These are phyloP conservation scores for Macheiramphus alcinus DNA, from an alignment of 2,113 vertebrate species.

Conservation along the genomic window DNA sequence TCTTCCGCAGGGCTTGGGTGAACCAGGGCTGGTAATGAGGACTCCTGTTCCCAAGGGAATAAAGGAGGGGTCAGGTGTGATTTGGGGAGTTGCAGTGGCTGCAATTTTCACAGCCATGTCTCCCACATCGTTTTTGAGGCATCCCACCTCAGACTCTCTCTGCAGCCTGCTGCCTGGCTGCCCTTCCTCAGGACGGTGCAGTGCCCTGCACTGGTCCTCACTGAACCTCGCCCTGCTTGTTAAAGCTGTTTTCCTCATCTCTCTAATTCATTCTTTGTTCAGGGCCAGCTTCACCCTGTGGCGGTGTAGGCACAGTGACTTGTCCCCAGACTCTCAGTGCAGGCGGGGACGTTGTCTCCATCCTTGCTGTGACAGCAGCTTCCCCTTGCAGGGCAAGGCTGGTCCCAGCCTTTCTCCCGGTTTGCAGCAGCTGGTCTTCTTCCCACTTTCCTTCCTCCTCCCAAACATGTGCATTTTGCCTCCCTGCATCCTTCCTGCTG, in stretches of 20 bases:
- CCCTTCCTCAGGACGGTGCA: neutral
- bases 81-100: neutral
- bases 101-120: neutral
- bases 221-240: neutral
- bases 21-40: neutral
- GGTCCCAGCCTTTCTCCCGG: neutral
- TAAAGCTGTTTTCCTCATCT: neutral
- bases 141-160: neutral
- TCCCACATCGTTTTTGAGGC: too few relatives aligned
- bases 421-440: neutral
- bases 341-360: neutral
- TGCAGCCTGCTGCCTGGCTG: neutral
- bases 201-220: neutral
- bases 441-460: neutral
- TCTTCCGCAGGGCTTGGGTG: neutral
- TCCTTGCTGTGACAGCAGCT: neutral
- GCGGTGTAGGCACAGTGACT: neutral
- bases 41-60: neutral
- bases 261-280: neutral
- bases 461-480: fast-evolving
- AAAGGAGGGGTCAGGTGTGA: neutral
- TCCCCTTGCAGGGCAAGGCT: neutral
- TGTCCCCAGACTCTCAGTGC: neutral
- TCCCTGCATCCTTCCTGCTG: conserved; percentile 14
- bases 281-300: neutral